phyloP scores from a whole-genome alignment of 2,113 vertebrate genomes.

The Pterocles burchelli region DNA sequence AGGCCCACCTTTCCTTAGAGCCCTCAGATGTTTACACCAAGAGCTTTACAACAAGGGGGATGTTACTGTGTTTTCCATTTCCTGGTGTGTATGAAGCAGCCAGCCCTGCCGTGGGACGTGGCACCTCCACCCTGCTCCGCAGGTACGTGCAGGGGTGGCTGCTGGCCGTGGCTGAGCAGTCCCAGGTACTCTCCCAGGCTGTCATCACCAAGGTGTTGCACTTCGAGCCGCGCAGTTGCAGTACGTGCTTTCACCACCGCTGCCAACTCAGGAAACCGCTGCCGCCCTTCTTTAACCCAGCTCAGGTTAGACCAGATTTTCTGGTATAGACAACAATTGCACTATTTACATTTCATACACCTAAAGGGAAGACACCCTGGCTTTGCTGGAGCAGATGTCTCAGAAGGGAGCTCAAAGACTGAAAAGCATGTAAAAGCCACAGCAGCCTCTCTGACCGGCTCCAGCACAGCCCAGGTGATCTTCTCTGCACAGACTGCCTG shows the following conservation, averaged over 20 bases:
- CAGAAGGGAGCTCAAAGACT: neutral
- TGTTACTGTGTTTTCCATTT: neutral
- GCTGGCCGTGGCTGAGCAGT: neutral
- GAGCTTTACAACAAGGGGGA: neutral
- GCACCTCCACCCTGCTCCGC: neutral
- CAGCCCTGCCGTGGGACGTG: fast-evolving
- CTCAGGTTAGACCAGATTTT: constrained; percentile 50
- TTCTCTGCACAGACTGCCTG: neutral
- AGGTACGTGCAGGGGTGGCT: neutral
- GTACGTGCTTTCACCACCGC: fast-evolving
- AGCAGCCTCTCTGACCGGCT: neutral
- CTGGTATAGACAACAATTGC: neutral
- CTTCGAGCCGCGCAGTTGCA: fast-evolving
- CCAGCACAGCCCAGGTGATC: neutral
- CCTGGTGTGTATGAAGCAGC: neutral
- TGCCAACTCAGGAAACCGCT: neutral
- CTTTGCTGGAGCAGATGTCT: neutral
- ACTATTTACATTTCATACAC: constrained; percentile 34
- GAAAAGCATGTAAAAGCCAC: neutral
- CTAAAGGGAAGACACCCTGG: neutral
- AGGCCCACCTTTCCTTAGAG: neutral
- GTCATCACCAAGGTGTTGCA: neutral
- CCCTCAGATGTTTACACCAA: neutral
- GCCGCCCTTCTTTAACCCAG: neutral
- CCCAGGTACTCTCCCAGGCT: neutral